A percentile compares a stretch with the other conserved stretches of the same genome.
Conservation (phyloP, 2,888 invertebrate species). For the Sphaeridia pumilis region DNA sequence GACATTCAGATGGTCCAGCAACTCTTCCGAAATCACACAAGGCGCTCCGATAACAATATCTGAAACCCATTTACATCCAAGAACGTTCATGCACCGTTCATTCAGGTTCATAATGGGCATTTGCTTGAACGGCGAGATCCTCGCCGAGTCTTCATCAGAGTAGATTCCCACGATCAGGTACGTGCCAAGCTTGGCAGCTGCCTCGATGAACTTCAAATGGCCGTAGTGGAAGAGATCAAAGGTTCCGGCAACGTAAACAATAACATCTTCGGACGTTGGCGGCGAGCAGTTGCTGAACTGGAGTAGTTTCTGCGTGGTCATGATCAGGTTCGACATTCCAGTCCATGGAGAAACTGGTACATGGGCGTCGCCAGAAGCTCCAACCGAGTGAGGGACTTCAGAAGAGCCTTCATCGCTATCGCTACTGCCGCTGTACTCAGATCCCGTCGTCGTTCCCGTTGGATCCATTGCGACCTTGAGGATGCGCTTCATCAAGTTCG, state of each 20-base stretch:
- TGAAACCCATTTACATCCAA: constrained; percentile 94
- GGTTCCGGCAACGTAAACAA: constrained; percentile 93
- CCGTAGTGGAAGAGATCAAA: constrained; percentile 98
- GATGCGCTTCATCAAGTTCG: constrained; percentile 94
- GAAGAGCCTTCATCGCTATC: background rate
- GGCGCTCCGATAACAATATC: constrained; percentile 99
- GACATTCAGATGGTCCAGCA: constrained; percentile 91
- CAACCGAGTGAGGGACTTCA: background rate
- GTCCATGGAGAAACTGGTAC: constrained; percentile 77
- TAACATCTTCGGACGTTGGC: constrained; percentile 42
- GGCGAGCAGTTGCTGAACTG: constrained; percentile 51
- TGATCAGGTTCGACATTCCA: constrained; percentile 92
- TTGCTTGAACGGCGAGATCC: constrained; percentile 42
- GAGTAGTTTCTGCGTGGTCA: constrained; percentile 85
- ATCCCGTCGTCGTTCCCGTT: too few relatives aligned
- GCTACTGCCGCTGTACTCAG: background rate
- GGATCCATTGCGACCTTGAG: constrained; percentile 39
- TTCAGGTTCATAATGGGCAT: constrained; percentile 98
- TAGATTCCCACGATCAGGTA: constrained; percentile 55
- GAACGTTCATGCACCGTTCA: constrained; percentile 87
- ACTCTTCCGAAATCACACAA: constrained; percentile 76
- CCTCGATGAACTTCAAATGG: constrained; percentile 87
- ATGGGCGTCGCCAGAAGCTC: background rate
- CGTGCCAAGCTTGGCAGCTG: constrained; percentile 65
- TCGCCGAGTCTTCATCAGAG: constrained; percentile 51